Conservation (phyloP, 2,888 invertebrate genomes). For the Tinea trinotella region DNA sequence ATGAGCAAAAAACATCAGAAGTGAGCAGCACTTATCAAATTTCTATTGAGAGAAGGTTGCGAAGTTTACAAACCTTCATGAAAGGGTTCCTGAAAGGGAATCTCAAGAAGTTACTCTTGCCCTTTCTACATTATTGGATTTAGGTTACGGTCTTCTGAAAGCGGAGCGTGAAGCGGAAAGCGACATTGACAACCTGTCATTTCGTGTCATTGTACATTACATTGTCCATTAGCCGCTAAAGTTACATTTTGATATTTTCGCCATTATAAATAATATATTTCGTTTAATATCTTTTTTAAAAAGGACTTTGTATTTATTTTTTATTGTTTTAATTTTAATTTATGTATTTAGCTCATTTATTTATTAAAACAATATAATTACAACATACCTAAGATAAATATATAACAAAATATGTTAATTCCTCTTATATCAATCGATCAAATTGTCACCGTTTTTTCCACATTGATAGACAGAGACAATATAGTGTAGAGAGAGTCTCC, state of each 20-base stretch:
- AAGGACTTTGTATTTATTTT: too few species aligned
- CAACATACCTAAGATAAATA: too few species aligned
- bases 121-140: conserved; percentile 6
- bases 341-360: too few species aligned
- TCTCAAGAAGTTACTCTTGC: conserved; percentile 2
- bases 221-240: neutral
- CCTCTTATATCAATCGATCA: too few species aligned
- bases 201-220: neutral
- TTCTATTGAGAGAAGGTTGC: neutral
- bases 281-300: too few species aligned
- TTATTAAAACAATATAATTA: too few species aligned
- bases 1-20: neutral
- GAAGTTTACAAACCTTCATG: conserved; percentile 2
- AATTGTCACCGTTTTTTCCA: too few species aligned
- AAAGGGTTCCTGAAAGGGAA: neutral
- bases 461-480: too few species aligned
- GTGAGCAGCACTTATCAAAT: neutral
- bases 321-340: too few species aligned
- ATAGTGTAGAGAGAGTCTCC: too few species aligned
- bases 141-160: neutral
- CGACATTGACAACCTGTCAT: neutral
- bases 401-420: too few species aligned
- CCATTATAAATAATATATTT: neutral
- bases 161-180: neutral
- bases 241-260: neutral